A percentile compares a stretch with the other conserved stretches of the same genome.
Evolutionary conservation across 2,888 invertebrate species (phyloP).

Genomic region (Tuta absoluta): DNA sequence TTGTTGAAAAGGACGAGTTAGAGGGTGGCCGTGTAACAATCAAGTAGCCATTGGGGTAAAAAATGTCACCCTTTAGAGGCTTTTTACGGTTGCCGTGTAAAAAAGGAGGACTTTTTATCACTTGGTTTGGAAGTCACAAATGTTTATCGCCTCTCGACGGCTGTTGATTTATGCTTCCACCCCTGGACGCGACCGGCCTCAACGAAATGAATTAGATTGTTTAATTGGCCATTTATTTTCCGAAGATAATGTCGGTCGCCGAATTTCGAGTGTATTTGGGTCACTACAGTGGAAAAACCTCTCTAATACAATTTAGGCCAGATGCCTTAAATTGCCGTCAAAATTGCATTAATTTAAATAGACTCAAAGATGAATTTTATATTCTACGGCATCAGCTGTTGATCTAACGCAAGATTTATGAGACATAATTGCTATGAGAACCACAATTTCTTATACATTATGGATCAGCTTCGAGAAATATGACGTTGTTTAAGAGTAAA

Average conservation of each 20-base stretch:
- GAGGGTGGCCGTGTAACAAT: constrained; percentile 75
- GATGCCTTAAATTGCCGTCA: neutral
- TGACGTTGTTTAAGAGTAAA: constrained; percentile 57
- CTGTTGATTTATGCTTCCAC: constrained; percentile 79
- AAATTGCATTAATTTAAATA: neutral
- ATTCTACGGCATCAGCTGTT: constrained; percentile 66
- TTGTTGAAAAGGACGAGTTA: constrained; percentile 62
- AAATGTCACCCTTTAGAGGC: constrained; percentile 76
- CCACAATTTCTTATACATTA: constrained; percentile 72
- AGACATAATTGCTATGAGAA: constrained; percentile 75
- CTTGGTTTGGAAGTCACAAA: constrained; percentile 79
- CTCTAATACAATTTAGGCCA: constrained; percentile 16
- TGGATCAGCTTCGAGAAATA: constrained; percentile 72
- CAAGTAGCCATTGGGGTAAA: constrained; percentile 74
- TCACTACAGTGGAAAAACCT: constrained; percentile 41
- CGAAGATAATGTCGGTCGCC: constrained; percentile 43
- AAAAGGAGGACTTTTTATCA: constrained; percentile 77
- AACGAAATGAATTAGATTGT: constrained; percentile 76
- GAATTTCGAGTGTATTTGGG: constrained; percentile 59
- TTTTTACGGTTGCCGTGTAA: constrained; percentile 64
- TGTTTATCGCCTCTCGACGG: constrained; percentile 78
- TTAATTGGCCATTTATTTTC: constrained; percentile 79
- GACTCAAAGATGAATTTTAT: constrained; percentile 30
- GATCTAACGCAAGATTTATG: constrained; percentile 76
- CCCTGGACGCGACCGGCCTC: constrained; percentile 59